These are phyloP conservation scores for Urosaurus nigricauda DNA, from an alignment of 2,797 vertebrate species.

Conservation along the genomic window DNA sequence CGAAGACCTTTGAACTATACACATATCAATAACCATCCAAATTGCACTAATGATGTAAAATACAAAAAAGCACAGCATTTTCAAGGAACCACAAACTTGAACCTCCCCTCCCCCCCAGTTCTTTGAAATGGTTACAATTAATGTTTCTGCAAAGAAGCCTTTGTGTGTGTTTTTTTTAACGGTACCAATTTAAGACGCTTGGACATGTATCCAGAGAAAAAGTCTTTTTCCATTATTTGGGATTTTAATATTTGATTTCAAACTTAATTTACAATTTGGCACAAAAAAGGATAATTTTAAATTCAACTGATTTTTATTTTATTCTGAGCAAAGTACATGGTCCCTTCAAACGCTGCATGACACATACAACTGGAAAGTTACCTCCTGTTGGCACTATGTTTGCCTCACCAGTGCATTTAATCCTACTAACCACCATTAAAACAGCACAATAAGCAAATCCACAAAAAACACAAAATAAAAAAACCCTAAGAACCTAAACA, in stretches of 20 bases:
- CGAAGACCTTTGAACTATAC: slow-evolving; percentile 85
- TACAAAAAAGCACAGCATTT: slow-evolving; percentile 84
- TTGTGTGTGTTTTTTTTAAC: slow-evolving; percentile 37
- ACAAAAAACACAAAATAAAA: slow-evolving; percentile 83
- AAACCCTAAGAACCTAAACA: slow-evolving; percentile 83
- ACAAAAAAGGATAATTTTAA: slow-evolving; percentile 77
- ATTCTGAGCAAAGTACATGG: slow-evolving; percentile 77
- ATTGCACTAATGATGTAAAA: slow-evolving; percentile 83
- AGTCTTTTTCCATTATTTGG: slow-evolving; percentile 64
- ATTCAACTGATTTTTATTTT: slow-evolving; percentile 69
- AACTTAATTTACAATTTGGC: slow-evolving; percentile 78
- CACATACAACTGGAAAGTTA: slow-evolving; percentile 83
- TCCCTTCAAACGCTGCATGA: slow-evolving; percentile 88
- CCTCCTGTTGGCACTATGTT: slow-evolving; percentile 85
- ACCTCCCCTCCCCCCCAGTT: slow-evolving; percentile 25
- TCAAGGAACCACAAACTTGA: slow-evolving; percentile 85
- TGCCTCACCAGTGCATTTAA: slow-evolving; percentile 85
- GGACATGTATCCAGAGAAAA: slow-evolving; percentile 67
- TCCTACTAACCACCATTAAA: slow-evolving; percentile 83
- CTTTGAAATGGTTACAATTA: slow-evolving; percentile 60
- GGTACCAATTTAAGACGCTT: slow-evolving; percentile 57
- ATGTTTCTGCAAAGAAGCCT: slow-evolving; percentile 67
- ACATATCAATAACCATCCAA: slow-evolving; percentile 82
- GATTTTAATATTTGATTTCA: slow-evolving; percentile 70
- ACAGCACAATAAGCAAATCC: slow-evolving; percentile 84